Conservation (phyloP, 2,113 vertebrate species). For the Coreoperca whiteheadi region DNA sequence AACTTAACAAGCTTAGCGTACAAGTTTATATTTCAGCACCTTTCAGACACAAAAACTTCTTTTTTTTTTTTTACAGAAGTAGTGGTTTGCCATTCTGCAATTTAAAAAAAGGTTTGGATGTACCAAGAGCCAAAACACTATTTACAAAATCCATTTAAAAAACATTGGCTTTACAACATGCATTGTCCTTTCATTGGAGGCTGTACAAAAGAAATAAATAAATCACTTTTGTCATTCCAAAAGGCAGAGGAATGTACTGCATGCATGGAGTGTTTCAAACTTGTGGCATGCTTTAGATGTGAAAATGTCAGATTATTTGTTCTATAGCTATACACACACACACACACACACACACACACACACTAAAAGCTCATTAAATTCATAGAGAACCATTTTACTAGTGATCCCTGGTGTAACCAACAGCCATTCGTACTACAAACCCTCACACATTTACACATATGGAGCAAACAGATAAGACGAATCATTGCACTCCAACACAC, state of each 20-base stretch:
- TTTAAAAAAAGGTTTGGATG: slow-evolving; percentile 44
- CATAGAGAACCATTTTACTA: slow-evolving; percentile 35
- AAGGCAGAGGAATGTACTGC: slow-evolving; percentile 63
- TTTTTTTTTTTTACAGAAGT: slow-evolving; percentile 25
- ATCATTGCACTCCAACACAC: slow-evolving; percentile 51
- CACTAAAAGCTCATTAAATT: slow-evolving; percentile 54
- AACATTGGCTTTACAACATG: slow-evolving; percentile 72
- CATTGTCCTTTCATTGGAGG: slow-evolving; percentile 62
- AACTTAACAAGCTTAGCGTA: slow-evolving; percentile 8
- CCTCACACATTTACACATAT: slow-evolving; percentile 18
- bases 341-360: slow-evolving; percentile 50
- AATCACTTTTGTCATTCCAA: slow-evolving; percentile 53
- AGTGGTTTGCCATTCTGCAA: slow-evolving; percentile 67
- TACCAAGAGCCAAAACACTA: slow-evolving; percentile 62
- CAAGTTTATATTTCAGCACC: slow-evolving; percentile 40
- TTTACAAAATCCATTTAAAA: slow-evolving; percentile 74
- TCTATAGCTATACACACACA: slow-evolving; percentile 54
- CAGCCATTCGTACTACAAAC: slow-evolving; percentile 52
- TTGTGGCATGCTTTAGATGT: slow-evolving; percentile 52
- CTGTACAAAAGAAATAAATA: slow-evolving; percentile 78
- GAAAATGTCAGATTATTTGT: slow-evolving; percentile 38
- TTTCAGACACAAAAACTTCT: slow-evolving; percentile 37
- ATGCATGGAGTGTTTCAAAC: slow-evolving; percentile 70
- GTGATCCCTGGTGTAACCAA: slow-evolving; percentile 53
- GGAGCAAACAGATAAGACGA: slow-evolving; percentile 44